Base-by-base conservation (phyloP, 2,113 vertebrate genomes). In the Oreochromis tanganicae region DNA sequence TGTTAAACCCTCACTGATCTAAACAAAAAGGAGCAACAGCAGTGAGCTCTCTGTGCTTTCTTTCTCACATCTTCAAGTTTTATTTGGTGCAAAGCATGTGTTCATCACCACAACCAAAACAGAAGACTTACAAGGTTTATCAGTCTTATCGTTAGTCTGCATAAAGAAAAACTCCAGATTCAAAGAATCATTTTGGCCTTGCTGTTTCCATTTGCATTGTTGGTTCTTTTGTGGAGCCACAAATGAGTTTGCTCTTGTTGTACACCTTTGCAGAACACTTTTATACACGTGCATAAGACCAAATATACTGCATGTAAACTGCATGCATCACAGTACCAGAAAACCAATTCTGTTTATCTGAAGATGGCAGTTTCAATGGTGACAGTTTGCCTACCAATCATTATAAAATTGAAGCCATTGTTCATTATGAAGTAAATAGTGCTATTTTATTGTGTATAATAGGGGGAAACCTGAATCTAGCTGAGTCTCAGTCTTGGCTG, bases 11-110 rank as follows among this genome's bases (percentile, higher is more conserved):
- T 27, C 5, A 27, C 12, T 71, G n/a, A 9, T 11, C 41, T 10
- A 88, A 59, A 55, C 75, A 83, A 91, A 83, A 90, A 93, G 87
- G 88, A 93, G 94, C 91, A 90, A 88, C 38, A 87, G 92, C 89
- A 92, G 86, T 88, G 29, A 16, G 24, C 38, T 10, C 9, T 13
- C 13, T 24, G 3, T 0, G 9, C 34, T 19, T 52, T 36, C 48
- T 71, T 52, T 55, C 19, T 38, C 21, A 52, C 34, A 3, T 32
- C 29, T 46, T 54, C 78, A 32, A 75, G n/a, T 48, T 63, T 32
- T 29, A 1, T 54, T 81, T 88, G 36, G 5, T 54, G 8, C 16
- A 73, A 12, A 46, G 16, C 29, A 68, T 78, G 52, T 81, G 24
- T 79, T 38, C 21, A 52, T 78, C 27, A 78, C 71, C 52, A n/a